Evolutionary conservation across 53 echinoderm and acorn worm genomes (phyloP).

Genomic region (Echinometra lucunter): DNA sequence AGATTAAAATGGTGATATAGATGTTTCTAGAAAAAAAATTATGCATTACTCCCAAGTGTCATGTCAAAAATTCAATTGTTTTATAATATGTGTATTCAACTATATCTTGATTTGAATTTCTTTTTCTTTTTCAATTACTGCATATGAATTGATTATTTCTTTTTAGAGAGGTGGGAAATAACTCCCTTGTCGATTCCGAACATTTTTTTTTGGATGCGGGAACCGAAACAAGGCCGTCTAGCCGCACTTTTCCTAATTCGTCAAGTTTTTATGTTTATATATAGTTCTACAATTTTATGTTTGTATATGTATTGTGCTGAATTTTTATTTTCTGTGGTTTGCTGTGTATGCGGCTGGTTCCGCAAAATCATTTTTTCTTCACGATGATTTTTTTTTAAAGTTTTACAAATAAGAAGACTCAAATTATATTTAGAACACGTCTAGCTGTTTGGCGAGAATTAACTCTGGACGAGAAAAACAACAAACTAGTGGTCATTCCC

Average conservation of each 20-base stretch:
- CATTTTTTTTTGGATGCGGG: neutral
- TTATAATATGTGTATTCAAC: slow-evolving; percentile 31
- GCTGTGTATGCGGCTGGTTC: slow-evolving; percentile 61
- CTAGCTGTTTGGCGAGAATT: neutral
- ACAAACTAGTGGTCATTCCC: slow-evolving; percentile 26
- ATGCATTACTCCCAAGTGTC: neutral
- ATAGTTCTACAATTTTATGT: slow-evolving; percentile 48
- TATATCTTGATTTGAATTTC: neutral
- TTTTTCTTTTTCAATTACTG: neutral
- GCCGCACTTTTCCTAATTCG: slow-evolving; percentile 16
- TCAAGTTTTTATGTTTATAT: slow-evolving; percentile 42
- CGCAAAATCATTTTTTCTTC: slow-evolving; percentile 41
- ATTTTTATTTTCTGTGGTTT: slow-evolving; percentile 61
- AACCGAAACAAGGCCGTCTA: slow-evolving; percentile 32
- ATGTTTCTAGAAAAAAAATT: neutral
- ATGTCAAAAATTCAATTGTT: neutral
- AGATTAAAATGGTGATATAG: neutral
- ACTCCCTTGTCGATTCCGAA: neutral
- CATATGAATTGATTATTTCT: neutral
- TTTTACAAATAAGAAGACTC: neutral
- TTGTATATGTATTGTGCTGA: slow-evolving; percentile 55
- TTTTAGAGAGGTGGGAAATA: neutral
- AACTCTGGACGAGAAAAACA: neutral
- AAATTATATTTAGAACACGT: neutral
- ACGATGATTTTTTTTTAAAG: neutral